Evolutionary conservation across 2,888 invertebrate genomes (phyloP), one percentile per base, ranked within the genome.

Genomic region (Macaria notata): DNA sequence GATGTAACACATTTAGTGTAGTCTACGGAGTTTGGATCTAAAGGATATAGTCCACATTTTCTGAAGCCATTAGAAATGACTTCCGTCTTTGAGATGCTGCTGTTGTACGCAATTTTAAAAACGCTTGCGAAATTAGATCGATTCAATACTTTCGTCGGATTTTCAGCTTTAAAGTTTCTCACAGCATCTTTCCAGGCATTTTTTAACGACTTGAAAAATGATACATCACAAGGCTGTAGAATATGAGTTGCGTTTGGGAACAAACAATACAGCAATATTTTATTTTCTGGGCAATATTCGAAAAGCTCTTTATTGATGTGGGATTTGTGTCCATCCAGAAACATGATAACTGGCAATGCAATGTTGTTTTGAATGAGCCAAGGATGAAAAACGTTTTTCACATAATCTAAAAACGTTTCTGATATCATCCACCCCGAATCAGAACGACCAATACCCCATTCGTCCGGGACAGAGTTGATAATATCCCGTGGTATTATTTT

Each of bases 201-300:
- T 52, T 51, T 56, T 43, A 52, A 36, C 44, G 56, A 42, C 41
- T 48, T 44, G 45, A 56, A 56, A 38, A 56, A 56, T 19, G 71
- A 69, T 46, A 50, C 55, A 65, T 75, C 72, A 55, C 66, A 60
- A 9, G 70, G 73, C 53, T 73, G 75, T 46, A 74, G 39, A 44
- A 73, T 60, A 52, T 70, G 65, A 29, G 72, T 71, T 36, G 70
- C 66, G 58, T 75, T 74, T 9, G 71, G 70, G 33, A 62, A 62
- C 29, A 74, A 62, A 43, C 63, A 56, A 44, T 64, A 59, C 43
- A 68, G 50, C 45, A 70, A 59, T 31, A 69, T 70, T 43, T 56
- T 62, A 54, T 71, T 65, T 39, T 66, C 59, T 39, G 47, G 43
- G 53, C 69, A 70, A 53, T 68, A 69, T 48, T 68, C 45, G 47